Conservation (phyloP, 2,888 invertebrate genomes). For the Nymphalis urticae region DNA sequence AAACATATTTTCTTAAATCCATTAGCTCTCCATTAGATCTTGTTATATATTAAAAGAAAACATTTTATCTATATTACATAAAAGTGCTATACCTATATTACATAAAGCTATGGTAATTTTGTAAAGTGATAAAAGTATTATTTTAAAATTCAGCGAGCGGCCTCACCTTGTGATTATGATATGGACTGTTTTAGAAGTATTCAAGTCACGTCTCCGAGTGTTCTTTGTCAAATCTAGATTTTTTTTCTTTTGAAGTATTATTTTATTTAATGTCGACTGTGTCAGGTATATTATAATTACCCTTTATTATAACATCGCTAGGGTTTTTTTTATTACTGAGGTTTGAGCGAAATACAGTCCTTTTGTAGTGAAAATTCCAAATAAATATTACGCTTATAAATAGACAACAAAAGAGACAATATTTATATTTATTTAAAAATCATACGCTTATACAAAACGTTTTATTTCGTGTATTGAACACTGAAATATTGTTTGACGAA, state of each 20-base stretch:
- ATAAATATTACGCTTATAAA: too few relatives aligned
- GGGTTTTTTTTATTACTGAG: background rate
- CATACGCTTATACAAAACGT: too few relatives aligned
- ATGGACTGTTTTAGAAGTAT: slow-evolving; percentile 54
- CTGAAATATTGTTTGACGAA: too few relatives aligned
- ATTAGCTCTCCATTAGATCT: background rate
- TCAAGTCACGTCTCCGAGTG: slow-evolving; percentile 64
- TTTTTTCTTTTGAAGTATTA: slow-evolving; percentile 35
- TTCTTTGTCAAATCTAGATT: slow-evolving; percentile 66
- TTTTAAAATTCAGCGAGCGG: slow-evolving; percentile 67
- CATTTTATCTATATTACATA: slow-evolving; percentile 16
- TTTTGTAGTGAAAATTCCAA: too few relatives aligned
- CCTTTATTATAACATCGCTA: background rate
- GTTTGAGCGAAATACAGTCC: background rate
- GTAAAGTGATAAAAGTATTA: slow-evolving; percentile 39
- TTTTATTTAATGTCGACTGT: slow-evolving; percentile 16
- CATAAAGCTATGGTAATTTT: slow-evolving; percentile 31
- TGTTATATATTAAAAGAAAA: background rate
- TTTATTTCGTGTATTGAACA: too few relatives aligned
- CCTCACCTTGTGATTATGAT: slow-evolving; percentile 63
- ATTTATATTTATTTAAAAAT: too few relatives aligned
- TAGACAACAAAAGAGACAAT: too few relatives aligned
- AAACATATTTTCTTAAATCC: too few relatives aligned
- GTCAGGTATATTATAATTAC: background rate
- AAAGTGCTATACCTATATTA: slow-evolving; percentile 20